Conservation (phyloP, 2,113 vertebrate species). For the Merops nubicus region DNA sequence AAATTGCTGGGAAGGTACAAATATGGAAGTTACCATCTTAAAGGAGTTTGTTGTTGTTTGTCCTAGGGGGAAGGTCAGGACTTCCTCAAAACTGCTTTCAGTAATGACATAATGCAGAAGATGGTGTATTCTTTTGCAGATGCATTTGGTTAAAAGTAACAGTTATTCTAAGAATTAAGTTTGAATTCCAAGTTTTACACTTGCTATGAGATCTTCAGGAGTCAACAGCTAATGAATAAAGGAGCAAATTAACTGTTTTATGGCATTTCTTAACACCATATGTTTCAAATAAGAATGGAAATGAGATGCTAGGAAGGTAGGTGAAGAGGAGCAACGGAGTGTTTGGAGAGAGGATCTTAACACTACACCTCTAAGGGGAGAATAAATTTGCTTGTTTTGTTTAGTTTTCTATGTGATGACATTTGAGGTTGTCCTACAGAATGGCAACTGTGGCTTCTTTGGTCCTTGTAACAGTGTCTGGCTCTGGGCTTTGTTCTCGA, state of each 20-base stretch:
- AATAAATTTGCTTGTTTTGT: neutral
- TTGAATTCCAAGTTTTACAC: neutral
- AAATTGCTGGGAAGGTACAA: neutral
- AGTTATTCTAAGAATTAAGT: neutral
- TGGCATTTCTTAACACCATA: neutral
- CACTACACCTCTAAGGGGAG: neutral
- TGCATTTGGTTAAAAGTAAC: neutral
- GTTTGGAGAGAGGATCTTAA: neutral
- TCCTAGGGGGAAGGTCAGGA: neutral
- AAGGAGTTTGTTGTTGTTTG: neutral
- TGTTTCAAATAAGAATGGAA: neutral
- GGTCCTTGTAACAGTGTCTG: too few relatives aligned
- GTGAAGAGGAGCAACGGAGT: neutral
- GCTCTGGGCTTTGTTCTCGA: neutral
- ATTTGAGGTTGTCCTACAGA: neutral
- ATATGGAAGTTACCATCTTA: neutral
- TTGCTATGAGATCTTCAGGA: neutral
- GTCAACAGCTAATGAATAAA: neutral
- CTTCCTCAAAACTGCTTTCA: neutral
- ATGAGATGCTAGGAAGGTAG: neutral
- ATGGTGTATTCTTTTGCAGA: neutral
- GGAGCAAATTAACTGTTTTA: neutral
- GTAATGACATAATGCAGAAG: neutral
- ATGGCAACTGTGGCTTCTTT: neutral
- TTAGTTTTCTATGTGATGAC: neutral